Evolutionary conservation across 2,797 vertebrate genomes (phyloP).

Genomic region (Chelon labrosus): DNA sequence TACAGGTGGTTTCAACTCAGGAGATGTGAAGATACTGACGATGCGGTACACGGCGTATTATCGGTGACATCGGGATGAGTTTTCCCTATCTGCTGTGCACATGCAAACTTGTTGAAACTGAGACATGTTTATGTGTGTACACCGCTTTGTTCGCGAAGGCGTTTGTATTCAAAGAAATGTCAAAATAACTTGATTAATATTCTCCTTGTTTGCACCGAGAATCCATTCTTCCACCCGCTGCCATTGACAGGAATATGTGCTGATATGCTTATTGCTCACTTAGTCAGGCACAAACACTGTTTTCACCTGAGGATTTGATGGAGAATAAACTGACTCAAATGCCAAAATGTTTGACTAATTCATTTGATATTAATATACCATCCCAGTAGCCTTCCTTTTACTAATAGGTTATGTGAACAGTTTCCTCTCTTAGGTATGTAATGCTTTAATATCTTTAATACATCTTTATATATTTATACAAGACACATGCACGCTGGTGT

Average conservation of each 20-base stretch:
- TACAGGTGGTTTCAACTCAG: slow-evolving; percentile 17
- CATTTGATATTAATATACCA: neutral
- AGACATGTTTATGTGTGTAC: slow-evolving; percentile 6
- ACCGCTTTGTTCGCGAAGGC: slow-evolving; percentile 12
- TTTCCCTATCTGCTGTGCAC: slow-evolving; percentile 14
- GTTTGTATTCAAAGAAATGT: slow-evolving; percentile 38
- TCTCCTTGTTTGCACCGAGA: slow-evolving; percentile 44
- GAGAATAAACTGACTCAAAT: slow-evolving; percentile 63
- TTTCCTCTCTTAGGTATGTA: neutral
- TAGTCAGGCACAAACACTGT: slow-evolving; percentile 55
- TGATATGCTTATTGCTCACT: slow-evolving; percentile 51
- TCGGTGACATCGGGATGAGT: slow-evolving; percentile 21
- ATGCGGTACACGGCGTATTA: slow-evolving; percentile 14
- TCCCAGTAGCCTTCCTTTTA: neutral
- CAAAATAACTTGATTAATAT: slow-evolving; percentile 10
- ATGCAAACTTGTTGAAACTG: slow-evolving; percentile 17
- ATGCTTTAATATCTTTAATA: neutral
- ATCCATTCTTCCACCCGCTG: slow-evolving; percentile 52
- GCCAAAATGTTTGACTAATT: slow-evolving; percentile 16
- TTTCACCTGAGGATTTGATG: slow-evolving; percentile 54
- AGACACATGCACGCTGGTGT: neutral
- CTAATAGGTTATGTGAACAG: too few species aligned
- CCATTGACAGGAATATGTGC: slow-evolving; percentile 49
- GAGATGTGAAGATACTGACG: slow-evolving; percentile 14
- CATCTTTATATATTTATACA: too few species aligned